Evolutionary conservation across 2,888 invertebrate genomes (phyloP).

Genomic region (Dysmachus trigonus): DNA sequence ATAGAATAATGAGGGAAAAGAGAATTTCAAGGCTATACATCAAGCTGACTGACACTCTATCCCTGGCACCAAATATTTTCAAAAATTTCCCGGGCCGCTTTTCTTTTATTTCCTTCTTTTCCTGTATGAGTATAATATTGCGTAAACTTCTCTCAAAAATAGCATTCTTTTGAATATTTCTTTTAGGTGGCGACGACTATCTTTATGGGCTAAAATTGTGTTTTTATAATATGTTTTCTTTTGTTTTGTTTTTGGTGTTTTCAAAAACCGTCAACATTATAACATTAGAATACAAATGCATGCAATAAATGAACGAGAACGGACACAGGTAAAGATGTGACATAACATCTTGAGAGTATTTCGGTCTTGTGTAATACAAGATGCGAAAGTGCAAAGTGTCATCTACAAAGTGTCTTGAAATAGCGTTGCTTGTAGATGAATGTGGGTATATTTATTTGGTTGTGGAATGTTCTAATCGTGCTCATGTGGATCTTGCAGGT

Average conservation of each 20-base stretch:
- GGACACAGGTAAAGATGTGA: slow-evolving; percentile 6
- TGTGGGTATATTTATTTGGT: neutral
- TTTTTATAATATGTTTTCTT: neutral
- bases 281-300: neutral
- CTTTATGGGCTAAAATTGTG: neutral
- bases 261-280: neutral
- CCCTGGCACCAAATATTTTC: neutral
- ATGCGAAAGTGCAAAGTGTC: slow-evolving; percentile 37
- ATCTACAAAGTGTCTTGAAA: slow-evolving; percentile 37
- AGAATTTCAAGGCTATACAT: neutral
- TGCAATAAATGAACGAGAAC: neutral
- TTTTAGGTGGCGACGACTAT: neutral
- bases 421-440: slow-evolving; percentile 9
- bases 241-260: slow-evolving; percentile 1
- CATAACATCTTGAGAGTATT: slow-evolving; percentile 32
- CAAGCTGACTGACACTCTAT: neutral
- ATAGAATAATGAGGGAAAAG: neutral
- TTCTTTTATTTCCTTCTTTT: neutral
- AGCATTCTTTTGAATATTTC: neutral
- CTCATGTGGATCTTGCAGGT: neutral
- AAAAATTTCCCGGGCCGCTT: neutral
- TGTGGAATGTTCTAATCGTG: neutral
- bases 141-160: slow-evolving; percentile 12
- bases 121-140: neutral
- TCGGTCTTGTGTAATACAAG: slow-evolving; percentile 38